phyloP scores from a whole-genome alignment of 2,888 invertebrate species.

The Norana najaformis region DNA sequence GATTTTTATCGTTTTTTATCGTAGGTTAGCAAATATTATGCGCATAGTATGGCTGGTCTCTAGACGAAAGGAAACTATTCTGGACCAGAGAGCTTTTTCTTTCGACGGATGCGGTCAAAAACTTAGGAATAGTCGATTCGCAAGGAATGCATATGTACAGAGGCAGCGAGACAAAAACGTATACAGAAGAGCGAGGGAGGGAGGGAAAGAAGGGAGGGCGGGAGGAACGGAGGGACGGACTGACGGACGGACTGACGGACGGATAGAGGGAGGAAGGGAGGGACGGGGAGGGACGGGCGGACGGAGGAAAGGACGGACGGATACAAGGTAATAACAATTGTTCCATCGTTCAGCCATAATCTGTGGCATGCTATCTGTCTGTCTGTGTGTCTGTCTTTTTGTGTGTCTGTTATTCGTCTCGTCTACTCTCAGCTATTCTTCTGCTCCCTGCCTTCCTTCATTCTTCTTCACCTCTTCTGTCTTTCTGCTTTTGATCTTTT shows the following conservation, averaged over 20 bases:
- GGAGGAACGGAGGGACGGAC: not conserved
- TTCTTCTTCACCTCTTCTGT: no score
- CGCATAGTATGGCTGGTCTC: no score
- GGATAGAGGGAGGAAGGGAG: not conserved
- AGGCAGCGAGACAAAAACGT: not conserved
- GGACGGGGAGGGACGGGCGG: not conserved
- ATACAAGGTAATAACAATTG: not conserved
- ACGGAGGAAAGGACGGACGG: not conserved
- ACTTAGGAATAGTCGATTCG: no score
- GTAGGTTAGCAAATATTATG: no score
- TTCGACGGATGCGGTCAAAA: no score
- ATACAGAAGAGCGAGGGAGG: no score
- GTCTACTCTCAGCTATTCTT: not conserved
- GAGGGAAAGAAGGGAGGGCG: not conserved
- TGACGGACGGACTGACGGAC: not conserved
- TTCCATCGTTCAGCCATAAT: not conserved
- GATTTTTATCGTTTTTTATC: no score
- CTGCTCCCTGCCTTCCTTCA: not conserved
- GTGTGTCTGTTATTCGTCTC: not conserved
- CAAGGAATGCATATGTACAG: not conserved
- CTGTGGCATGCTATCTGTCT: not conserved
- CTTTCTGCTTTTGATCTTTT: not conserved
- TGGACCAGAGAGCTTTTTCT: no score
- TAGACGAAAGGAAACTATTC: no score
- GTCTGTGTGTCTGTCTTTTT: not conserved